Conservation (phyloP, 2,797 vertebrate species). For the Zalophus californianus region DNA sequence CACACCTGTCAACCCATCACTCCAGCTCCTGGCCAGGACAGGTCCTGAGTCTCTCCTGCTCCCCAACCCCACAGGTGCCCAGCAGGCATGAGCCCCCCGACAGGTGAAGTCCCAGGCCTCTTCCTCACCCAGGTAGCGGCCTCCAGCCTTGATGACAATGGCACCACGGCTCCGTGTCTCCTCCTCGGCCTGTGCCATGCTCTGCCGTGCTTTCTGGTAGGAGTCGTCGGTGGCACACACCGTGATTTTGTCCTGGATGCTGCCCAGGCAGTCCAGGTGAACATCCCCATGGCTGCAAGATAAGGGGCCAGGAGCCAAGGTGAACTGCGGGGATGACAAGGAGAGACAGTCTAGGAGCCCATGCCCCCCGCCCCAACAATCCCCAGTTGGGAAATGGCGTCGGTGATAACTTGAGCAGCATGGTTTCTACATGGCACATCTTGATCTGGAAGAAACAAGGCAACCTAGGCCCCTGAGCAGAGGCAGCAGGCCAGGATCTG, state of each 20-base stretch:
- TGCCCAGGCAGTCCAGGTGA: slow-evolving; percentile 97
- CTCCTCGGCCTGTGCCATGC: slow-evolving; percentile 98
- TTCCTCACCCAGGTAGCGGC: slow-evolving; percentile 94
- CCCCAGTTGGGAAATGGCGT: background rate
- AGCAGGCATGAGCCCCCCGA: background rate
- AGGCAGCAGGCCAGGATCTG: background rate
- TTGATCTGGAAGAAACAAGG: background rate
- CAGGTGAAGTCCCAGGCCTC: background rate
- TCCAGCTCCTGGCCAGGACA: background rate
- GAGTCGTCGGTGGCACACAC: slow-evolving; percentile 98
- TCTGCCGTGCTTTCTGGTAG: slow-evolving; percentile 98
- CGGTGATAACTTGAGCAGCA: background rate
- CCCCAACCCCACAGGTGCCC: background rate
- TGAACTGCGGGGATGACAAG: background rate
- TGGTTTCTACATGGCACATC: background rate
- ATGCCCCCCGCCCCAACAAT: accelerated
- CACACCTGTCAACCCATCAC: background rate
- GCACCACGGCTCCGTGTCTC: slow-evolving; percentile 97
- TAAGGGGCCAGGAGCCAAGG: background rate
- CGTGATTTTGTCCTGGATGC: slow-evolving; percentile 99
- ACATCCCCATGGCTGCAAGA: slow-evolving; percentile 93
- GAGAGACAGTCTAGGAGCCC: background rate
- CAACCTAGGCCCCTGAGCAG: background rate
- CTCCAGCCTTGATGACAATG: slow-evolving; percentile 97
- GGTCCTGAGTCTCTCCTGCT: background rate